A percentile compares a stretch with the other conserved stretches of the same genome.
Conservation (phyloP, 2,113 vertebrate species). For the Bubo blakistoni region DNA sequence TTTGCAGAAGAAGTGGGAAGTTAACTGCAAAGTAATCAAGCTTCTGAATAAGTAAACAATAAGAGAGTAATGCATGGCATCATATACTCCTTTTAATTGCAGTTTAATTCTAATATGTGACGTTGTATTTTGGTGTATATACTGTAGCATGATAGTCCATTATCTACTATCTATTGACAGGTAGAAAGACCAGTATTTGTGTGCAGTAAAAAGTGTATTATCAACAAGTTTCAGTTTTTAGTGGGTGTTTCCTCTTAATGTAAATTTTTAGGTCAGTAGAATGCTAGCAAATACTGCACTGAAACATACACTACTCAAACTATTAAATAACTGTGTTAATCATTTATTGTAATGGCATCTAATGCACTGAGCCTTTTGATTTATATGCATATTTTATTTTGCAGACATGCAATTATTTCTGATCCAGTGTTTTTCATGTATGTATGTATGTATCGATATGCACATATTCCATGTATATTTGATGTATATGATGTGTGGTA, state of each 20-base stretch:
- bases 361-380: conserved; percentile 67
- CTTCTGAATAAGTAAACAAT: background rate
- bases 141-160: conserved; percentile 1
- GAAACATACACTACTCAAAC: conserved; percentile 55
- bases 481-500: conserved; percentile 4
- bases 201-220: conserved; percentile 34
- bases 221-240: conserved; percentile 34
- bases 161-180: background rate
- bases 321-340: conserved; percentile 61
- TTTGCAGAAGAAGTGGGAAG: background rate
- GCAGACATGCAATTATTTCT: conserved; percentile 70
- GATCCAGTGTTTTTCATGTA: conserved; percentile 63
- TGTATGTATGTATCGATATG: conserved; percentile 58
- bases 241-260: conserved; percentile 13
- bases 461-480: conserved; percentile 37
- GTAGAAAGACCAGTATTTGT: background rate
- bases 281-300: conserved; percentile 47
- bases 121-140: background rate
- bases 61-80: background rate
- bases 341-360: conserved; percentile 63
- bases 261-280: conserved; percentile 40
- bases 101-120: background rate
- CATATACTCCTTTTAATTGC: background rate
- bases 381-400: conserved; percentile 67
- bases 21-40: background rate